Base-by-base conservation (phyloP, 2,113 vertebrate genomes). In the Patagioenas fasciata region DNA sequence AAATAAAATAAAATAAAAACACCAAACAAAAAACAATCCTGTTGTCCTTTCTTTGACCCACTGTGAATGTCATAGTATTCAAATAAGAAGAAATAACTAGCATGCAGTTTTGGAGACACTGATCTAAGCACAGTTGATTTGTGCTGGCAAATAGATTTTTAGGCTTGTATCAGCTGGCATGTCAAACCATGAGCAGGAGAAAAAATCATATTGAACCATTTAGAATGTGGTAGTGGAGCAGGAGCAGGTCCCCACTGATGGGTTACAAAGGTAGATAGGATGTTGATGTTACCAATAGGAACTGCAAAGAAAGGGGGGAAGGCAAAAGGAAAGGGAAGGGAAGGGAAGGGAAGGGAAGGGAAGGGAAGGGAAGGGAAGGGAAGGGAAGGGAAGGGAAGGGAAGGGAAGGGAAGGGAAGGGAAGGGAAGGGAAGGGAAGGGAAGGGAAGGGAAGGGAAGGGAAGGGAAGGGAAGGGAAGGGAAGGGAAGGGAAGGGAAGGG, bases 101-200 rank as follows among this genome's bases (percentile, higher is more conserved):
- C 8, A 53, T 6, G 23, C 8, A 47, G 11, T 50, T 78, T 73
- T 58, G 48, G 29, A 86, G 13, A 5, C 25, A 36, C 15, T 19
- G 25, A 5, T 71, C 4, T 3, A 50, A 56, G 54, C 31, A 44
- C 11, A 24, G 32, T 5, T 2, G 16, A 21, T 31, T 66, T 75
- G 25, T 1, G 1, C 7, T 5, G 12, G 9, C 2, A 69, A n/a
- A 48, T 6, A 83, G 3, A 2, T 51, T 44, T 42, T 57, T 48
- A 44, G 13, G 20, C 3, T 78, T 38, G 9, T 28, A 58, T 66
- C 6, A 2, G 6, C 12, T 91, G 15, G 1, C 70, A 9, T 23
- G 11, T 28, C 32, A 85, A 74, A 34, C 8, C n/a, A 44, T 10
- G 18, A 58, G 6, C 24, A 73, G 1, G 3, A 66, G 32, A 48